Conservation (phyloP, 2,888 invertebrate genomes). For the Coenonympha glycerion region DNA sequence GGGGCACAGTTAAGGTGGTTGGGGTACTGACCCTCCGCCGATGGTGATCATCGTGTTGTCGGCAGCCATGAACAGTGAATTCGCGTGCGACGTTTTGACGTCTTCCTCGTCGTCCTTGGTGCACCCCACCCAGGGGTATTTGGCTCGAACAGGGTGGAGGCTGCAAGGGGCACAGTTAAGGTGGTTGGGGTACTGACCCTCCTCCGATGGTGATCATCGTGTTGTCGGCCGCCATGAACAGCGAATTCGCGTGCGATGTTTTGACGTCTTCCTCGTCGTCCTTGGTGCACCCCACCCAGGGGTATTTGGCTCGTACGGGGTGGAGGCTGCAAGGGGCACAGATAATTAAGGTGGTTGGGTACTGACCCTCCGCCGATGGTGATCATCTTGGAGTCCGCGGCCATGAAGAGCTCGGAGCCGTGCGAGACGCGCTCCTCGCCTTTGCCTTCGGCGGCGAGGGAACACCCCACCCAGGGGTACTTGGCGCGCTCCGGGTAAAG, state of each 20-base stretch:
- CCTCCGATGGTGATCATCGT: constrained; percentile 96
- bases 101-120: neutral
- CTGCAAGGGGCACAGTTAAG: neutral
- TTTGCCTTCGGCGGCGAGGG: constrained; percentile 49
- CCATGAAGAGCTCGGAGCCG: constrained; percentile 95
- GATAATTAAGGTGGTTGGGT: too few species aligned
- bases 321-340: constrained; percentile 69
- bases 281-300: constrained; percentile 88
- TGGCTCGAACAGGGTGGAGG: neutral
- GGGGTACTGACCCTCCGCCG: constrained; percentile 89
- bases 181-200: constrained; percentile 80
- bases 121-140: neutral
- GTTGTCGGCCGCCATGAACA: constrained; percentile 96
- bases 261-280: constrained; percentile 40
- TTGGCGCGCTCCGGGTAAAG: constrained; percentile 91
- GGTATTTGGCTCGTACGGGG: constrained; percentile 90
- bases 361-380: constrained; percentile 96
- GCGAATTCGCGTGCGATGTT: constrained; percentile 82
- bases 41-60: constrained; percentile 96
- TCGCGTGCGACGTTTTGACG: neutral
- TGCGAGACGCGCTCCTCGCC: constrained; percentile 82
- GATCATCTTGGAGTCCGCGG: constrained; percentile 95
- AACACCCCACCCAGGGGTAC: constrained; percentile 94
- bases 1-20: constrained; percentile 43
- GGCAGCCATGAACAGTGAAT: constrained; percentile 89